Percentiles rank a stretch among this genome's conserved stretches.
Evolutionary conservation across 2,113 vertebrate genomes (phyloP).

Genomic region (Caretta caretta): DNA sequence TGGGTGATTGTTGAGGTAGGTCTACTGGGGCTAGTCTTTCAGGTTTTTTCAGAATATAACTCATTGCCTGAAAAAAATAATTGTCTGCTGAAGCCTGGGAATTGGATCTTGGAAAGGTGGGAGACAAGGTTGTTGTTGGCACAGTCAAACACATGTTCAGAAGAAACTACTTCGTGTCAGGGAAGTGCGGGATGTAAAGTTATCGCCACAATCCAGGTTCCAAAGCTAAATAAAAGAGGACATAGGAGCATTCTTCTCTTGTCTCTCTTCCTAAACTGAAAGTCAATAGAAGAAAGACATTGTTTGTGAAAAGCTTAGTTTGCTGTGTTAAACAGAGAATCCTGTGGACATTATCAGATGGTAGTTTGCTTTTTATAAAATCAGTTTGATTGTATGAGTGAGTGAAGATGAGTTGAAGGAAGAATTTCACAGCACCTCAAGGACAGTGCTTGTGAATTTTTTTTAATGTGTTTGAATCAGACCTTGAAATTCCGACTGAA

Average conservation of each 20-base stretch:
- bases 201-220: not conserved
- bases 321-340: not conserved
- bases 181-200: not conserved
- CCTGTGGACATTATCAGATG: not conserved
- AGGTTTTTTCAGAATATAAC: slow-evolving; percentile 6
- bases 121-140: not conserved
- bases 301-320: not conserved
- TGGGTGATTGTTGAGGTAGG: not conserved
- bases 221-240: not conserved
- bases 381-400: rapidly evolving
- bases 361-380: not conserved
- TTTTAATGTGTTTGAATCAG: not conserved
- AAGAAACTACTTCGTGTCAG: not conserved
- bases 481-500: not conserved
- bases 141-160: rapidly evolving
- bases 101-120: not conserved
- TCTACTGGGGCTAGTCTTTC: not conserved
- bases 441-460: not conserved
- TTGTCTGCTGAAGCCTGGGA: not conserved
- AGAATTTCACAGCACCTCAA: not conserved
- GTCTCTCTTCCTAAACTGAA: not conserved
- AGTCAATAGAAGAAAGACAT: not conserved
- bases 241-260: not conserved
- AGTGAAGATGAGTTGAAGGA: not conserved
- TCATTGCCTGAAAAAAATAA: not conserved